Evolutionary conservation across 2,888 invertebrate genomes (phyloP), one percentile per base, ranked within the genome.

Genomic region (Agonopterix alstromeriana): DNA sequence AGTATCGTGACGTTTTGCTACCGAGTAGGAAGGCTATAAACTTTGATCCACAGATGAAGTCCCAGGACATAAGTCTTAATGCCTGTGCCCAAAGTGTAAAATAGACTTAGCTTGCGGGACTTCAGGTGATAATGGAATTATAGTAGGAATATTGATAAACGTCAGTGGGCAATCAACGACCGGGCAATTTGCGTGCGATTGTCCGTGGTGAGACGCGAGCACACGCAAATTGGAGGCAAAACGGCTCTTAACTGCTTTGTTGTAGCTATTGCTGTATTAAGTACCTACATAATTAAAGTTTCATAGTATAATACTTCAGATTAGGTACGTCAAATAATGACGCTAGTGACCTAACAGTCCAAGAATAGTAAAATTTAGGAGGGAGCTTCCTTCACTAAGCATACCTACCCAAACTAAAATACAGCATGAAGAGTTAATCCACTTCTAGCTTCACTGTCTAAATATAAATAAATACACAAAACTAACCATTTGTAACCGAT

Each of bases 101-200:
- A 10, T 40, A 40, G 7, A 10, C 10, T 10, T 40, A 10, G n/a
- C 10, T 27, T 27, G 27, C 27, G 27, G 27, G 27, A 27, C 27
- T 27, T 27, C 27, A 27, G 7, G 42, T 47, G 48, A 53, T 53
- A 57, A 54, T 58, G 56, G 38, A n/a, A 38, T 38, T n/a, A 38
- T 38, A 27, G 38, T 38, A 9, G 57, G 48, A 82, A 85, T 83
- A 85, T 86, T 86, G 85, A 86, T 87, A 84, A 85, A 82, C 83
- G 80, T 70, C 75, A 67, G 71, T 69, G 73, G 60, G 78, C 84
- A 85, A 84, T 85, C 85, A 85, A 73, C 60, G 74, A 73, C 58
- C 73, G 71, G 64, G 71, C 86, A 85, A 86, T 86, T 85, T 85
- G 80, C 77, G 70, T 67, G 77, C 78, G 79, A 86, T 86, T 85